phyloP scores from a whole-genome alignment of 2,797 vertebrate genomes.

The Hoplostethus mediterraneus region DNA sequence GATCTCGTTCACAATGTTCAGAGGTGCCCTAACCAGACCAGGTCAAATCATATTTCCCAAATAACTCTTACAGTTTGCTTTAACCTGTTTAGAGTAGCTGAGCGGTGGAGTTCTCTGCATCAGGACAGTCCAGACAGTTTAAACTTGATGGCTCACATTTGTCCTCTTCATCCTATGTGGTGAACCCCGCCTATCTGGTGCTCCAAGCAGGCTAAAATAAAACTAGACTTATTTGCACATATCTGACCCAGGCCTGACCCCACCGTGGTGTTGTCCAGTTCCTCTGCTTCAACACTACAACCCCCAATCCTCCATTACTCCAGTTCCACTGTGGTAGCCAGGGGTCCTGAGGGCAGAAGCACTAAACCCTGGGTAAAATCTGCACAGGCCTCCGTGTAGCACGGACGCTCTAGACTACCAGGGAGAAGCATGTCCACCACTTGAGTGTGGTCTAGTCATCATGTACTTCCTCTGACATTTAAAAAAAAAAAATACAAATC shows the following conservation, averaged over 20 bases:
- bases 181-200: too few species aligned
- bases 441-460: constrained; percentile 8
- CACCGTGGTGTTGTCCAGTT: constrained; percentile 44
- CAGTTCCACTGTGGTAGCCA: constrained; percentile 72
- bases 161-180: too few species aligned
- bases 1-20: not conserved
- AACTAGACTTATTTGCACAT: not conserved
- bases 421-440: not conserved
- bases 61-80: not conserved
- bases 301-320: constrained; percentile 6
- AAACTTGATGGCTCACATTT: too few species aligned
- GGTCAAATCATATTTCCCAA: not conserved
- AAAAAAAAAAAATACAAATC: constrained; percentile 6
- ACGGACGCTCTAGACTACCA: constrained; percentile 40
- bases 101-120: not conserved
- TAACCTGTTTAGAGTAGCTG: not conserved
- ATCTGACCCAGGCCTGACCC: constrained; percentile 2
- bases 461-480: not conserved
- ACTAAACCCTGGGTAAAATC: constrained; percentile 53
- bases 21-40: not conserved
- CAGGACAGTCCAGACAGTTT: too few species aligned
- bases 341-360: constrained; percentile 41
- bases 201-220: too few species aligned
- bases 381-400: constrained; percentile 73
- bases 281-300: constrained; percentile 9